Conservation (phyloP, 53 echinoderm and acorn worm genomes). For the Arbacia lixula region DNA sequence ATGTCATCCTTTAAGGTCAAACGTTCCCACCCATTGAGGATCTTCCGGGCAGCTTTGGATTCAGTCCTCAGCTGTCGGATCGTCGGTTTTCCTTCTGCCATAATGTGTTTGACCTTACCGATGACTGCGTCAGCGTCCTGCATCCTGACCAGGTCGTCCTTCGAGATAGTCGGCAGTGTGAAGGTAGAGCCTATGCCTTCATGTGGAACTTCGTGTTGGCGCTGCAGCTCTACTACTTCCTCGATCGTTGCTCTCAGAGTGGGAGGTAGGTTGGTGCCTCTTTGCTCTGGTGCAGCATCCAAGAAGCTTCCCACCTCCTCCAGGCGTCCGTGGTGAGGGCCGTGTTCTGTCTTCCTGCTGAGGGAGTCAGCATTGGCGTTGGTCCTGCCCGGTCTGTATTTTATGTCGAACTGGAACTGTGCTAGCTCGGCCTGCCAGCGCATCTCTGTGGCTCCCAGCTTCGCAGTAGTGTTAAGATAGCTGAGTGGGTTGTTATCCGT, state of each 20-base stretch:
- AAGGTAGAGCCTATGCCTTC: neutral
- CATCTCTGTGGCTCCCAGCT: conserved; percentile 60
- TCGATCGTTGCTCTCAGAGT: neutral
- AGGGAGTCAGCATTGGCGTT: conserved; percentile 60
- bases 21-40: too few relatives aligned
- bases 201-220: neutral
- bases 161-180: neutral
- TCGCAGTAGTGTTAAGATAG: conserved; percentile 52
- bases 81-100: neutral
- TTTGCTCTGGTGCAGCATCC: neutral
- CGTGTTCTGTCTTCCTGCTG: conserved; percentile 53
- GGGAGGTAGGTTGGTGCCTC: neutral
- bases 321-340: conserved; percentile 10
- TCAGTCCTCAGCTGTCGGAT: neutral
- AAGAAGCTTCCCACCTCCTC: neutral
- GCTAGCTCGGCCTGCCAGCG: conserved; percentile 64
- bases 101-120: neutral
- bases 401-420: conserved; percentile 53
- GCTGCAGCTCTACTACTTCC: neutral
- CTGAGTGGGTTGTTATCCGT: too few relatives aligned
- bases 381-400: conserved; percentile 28
- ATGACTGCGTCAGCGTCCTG: neutral
- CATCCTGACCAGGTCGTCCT: neutral
- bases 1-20: too few relatives aligned
- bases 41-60: too few relatives aligned